These are phyloP conservation scores for Marronus borbonicus DNA, from an alignment of 2,888 invertebrate species.

Conservation along the genomic window DNA sequence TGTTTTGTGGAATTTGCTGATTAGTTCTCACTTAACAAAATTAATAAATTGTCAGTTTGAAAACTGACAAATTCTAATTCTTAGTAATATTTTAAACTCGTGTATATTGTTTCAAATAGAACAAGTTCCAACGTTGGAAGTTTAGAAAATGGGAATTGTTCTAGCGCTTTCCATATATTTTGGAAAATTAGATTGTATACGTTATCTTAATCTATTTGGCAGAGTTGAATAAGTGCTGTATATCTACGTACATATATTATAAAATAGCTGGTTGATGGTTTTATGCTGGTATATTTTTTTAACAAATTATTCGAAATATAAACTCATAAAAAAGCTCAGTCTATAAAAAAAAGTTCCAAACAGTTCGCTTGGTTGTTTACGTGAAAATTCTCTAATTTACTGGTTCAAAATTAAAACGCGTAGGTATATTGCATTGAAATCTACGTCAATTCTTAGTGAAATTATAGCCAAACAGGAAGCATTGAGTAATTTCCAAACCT, in stretches of 20 bases:
- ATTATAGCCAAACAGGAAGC: neutral
- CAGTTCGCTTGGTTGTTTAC: neutral
- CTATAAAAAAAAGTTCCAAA: neutral
- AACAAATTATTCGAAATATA: neutral
- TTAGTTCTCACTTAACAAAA: too few species aligned
- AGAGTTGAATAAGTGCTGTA: neutral
- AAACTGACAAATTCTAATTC: too few species aligned
- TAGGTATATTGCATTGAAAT: slow-evolving; percentile 22
- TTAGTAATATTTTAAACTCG: too few species aligned
- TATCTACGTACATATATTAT: neutral
- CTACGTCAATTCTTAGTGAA: slow-evolving; percentile 50
- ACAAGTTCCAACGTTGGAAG: too few species aligned
- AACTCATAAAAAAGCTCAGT: neutral
- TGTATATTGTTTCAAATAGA: too few species aligned
- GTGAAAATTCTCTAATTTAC: neutral
- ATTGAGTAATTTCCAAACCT: slow-evolving; percentile 37
- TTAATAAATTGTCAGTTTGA: too few species aligned
- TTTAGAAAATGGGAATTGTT: too few species aligned
- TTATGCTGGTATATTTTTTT: neutral
- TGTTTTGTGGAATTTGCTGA: too few species aligned
- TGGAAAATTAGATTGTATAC: neutral
- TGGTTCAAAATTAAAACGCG: slow-evolving; percentile 12
- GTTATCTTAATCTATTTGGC: neutral
- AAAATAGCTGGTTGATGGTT: neutral
- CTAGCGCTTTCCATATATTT: too few species aligned